phyloP scores from a whole-genome alignment of 1,140 invertebrate species.

The Euura saliciscinereae region DNA sequence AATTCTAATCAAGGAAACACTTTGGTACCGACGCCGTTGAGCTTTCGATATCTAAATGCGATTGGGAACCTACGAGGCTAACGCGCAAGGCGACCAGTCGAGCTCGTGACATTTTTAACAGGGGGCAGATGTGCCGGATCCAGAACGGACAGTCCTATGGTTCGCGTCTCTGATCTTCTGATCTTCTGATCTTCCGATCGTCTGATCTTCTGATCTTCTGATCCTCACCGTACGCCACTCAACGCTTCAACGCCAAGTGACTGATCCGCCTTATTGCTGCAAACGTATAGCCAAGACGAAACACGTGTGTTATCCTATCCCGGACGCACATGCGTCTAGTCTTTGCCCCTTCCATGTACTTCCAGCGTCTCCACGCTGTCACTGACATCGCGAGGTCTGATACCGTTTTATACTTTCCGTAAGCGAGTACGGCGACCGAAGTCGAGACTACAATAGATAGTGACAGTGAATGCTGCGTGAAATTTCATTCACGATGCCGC shows the following conservation, averaged over 20 bases:
- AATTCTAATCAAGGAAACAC: too few species aligned
- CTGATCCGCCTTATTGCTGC: conserved; percentile 2
- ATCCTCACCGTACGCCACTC: conserved; percentile 1
- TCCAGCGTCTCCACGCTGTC: not conserved
- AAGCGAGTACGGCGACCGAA: not conserved
- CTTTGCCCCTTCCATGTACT: not conserved
- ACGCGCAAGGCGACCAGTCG: not conserved
- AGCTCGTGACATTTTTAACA: not conserved
- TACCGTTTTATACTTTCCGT: not conserved
- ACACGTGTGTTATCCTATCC: not conserved
- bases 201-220: conserved; percentile 4
- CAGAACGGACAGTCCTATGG: not conserved
- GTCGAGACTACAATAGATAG: not conserved
- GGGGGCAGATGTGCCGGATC: not conserved
- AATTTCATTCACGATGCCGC: not conserved
- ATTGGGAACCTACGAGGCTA: too few species aligned
- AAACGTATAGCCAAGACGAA: not conserved
- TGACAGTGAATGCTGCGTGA: not conserved
- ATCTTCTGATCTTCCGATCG: conserved; percentile 2
- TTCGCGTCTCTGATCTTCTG: conserved; percentile 1
- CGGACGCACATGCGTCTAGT: not conserved
- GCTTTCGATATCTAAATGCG: too few species aligned
- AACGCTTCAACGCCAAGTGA: not conserved
- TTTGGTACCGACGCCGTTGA: too few species aligned
- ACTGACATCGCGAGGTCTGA: not conserved